Base-by-base conservation (phyloP, 2,888 invertebrate genomes). In the Orthosia gracilis region DNA sequence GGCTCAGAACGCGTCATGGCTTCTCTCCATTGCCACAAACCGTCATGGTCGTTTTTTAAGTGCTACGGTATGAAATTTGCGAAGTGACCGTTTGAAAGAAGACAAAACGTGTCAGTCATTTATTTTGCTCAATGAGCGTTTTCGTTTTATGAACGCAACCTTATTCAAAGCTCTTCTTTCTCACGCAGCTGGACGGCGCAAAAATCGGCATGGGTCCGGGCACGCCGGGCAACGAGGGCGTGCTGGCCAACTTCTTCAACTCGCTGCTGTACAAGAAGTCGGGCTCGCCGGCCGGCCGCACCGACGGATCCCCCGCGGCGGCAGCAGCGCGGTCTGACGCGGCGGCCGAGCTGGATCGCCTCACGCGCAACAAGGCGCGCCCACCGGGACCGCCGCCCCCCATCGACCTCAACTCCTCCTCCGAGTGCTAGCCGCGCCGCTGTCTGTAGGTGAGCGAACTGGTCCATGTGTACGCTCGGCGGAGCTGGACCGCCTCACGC, bases 181-280 rank as follows among this genome's bases (percentile, higher is more conserved):
- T 3, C 7, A 3, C 9, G 17, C 92, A 98, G 98, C 94, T 98
- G 93, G 98, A 98, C 94, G 97, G 98, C 89, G 96, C 97, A 70
- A 98, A 98, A 95, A 97, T 98, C 89, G 97, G 97, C 94, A 94
- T 95, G 93, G 97, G 97, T 83, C 97, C 98, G 1, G 97, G 97
- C 89, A 97, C 98, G 69, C 98, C 98, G 26, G 95, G 95, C 89
- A 93, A 94, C 91, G 99, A 99, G 96, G 99, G 99, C 77, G 99
- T 99, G 70, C 96, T 99, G 82, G 99, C 99, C 17, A 99, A 98
- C 96, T 99, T 99, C 97, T 99, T 99, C 97, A 99, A 99, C 97
- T 99, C 99, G 82, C 97, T 99, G 91, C 97, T 99, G 89, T 98
- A 98, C 96, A 99, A 99, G 97, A 99, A 99, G 96, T 98, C 98